A percentile compares a stretch with the other conserved stretches of the same genome.
These are phyloP conservation scores for Macrocentrus cingulum DNA, from an alignment of 1,140 invertebrate genomes.

Conservation along the genomic window DNA sequence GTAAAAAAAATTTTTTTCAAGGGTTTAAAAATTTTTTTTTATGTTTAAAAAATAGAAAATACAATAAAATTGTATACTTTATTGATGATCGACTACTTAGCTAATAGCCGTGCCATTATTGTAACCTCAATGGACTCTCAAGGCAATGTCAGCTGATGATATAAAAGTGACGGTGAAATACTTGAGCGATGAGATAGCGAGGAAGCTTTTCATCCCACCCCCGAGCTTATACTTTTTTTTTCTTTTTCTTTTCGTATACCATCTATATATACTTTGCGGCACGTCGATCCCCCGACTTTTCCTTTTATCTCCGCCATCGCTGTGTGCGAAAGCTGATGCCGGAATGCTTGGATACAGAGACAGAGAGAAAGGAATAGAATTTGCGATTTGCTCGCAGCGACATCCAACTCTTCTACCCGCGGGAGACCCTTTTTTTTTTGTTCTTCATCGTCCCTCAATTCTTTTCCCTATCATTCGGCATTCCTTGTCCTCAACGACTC, in stretches of 20 bases:
- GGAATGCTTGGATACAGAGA: conserved; percentile 2
- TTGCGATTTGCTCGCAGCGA: conserved; percentile 10
- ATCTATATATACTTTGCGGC: neutral
- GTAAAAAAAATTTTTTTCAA: too few species aligned
- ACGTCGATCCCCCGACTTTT: conserved; percentile 2
- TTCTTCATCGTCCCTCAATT: neutral
- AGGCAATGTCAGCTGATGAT: neutral
- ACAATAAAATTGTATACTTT: neutral
- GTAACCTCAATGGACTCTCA: neutral
- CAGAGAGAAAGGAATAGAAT: neutral
- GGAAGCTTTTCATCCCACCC: neutral
- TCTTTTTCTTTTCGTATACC: too few species aligned
- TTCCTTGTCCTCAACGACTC: conserved; percentile 3
- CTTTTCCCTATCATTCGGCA: neutral
- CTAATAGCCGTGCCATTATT: neutral
- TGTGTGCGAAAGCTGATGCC: conserved; percentile 1
- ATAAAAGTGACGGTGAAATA: conserved; percentile 15
- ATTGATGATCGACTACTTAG: neutral
- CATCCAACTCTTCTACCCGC: conserved; percentile 8
- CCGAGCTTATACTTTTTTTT: neutral
- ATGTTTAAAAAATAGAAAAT: neutral
- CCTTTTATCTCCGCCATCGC: conserved; percentile 1
- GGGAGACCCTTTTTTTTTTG: conserved; percentile 9
- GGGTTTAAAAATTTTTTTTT: neutral
- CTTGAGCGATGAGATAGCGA: conserved; percentile 6